Base-by-base conservation (phyloP, 2,797 vertebrate species). In the Tolypeutes matacus region DNA sequence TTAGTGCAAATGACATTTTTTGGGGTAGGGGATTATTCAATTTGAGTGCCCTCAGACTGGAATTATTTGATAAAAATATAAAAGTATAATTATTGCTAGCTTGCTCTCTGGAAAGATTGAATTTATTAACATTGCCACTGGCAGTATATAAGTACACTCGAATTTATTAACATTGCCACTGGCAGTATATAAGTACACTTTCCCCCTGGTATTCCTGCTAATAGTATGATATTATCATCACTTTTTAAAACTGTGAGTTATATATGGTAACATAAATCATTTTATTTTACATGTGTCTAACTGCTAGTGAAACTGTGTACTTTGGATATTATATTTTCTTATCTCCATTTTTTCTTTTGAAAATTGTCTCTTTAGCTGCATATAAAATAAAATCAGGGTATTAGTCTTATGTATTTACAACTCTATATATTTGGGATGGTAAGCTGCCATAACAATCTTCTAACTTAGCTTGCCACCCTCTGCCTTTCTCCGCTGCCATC, bases 281-380 rank as follows among this genome's bases (percentile, higher is more conserved):
- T 64, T 87, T 49, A 70, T 69, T 53, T 82, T 29, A 46, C 46
- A 29, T 77, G 58, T 91, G 8, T 12, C n/a, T 83, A 75, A 69
- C 23, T 46, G 29, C n/a, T 69, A 51, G 36, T 91, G 42, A 87
- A 36, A 14, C 12, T 42, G 17, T 49, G 2, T 39, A 39, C 15
- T 83, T 87, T 77, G 49, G 64, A 18, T 58, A 29, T 34, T 62
- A 21, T 77, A n/a, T 77, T 89, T 89, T 94, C 72, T 64, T 39
- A 20, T 51, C 7, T 93, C 9, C 53, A 7, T 25, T n/a, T 36
- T 77, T n/a, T 34, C 39, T n/a, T 51, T 20, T 42, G 14, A 69
- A 82, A 76, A 58, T 18, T 76, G 23, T 85, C 42, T 76, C 9
- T n/a, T 69, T 51, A 17, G n/a, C 14, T 34, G 65, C 82, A 42